Percentiles rank a stretch among this genome's conserved stretches.
Evolutionary conservation across 2,113 vertebrate species (phyloP).

Genomic region (Seriola dumerili): DNA sequence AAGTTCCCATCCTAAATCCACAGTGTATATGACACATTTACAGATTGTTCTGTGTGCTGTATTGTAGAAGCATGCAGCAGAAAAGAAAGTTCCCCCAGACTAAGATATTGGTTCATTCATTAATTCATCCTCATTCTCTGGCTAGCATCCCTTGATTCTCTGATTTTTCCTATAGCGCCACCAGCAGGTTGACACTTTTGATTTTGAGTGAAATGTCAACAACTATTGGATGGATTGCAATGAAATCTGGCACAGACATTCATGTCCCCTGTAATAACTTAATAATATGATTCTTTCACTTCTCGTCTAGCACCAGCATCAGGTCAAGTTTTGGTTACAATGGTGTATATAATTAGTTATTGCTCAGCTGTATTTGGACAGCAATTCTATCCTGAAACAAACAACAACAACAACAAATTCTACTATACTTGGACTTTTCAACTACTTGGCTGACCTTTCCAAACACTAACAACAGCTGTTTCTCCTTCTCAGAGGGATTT

Average conservation of each 20-base stretch:
- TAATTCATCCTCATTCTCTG: not conserved
- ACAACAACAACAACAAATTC: not conserved
- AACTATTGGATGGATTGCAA: not conserved
- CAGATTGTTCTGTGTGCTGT: not conserved
- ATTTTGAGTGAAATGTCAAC: not conserved
- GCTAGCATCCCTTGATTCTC: too few species aligned
- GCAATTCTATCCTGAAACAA: not conserved
- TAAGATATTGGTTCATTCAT: not conserved
- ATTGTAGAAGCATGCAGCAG: not conserved
- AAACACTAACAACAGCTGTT: not conserved
- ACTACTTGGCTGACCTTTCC: slow-evolving; percentile 1
- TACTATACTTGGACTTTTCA: not conserved
- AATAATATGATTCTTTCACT: too few species aligned
- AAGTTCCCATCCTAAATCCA: too few species aligned
- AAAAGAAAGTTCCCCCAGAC: not conserved
- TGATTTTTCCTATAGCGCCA: too few species aligned
- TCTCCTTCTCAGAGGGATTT: slow-evolving; percentile 11
- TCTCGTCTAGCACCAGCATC: not conserved
- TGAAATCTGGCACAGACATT: too few species aligned
- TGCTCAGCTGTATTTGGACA: not conserved
- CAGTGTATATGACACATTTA: not conserved
- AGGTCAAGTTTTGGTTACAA: not conserved
- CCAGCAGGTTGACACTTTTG: too few species aligned
- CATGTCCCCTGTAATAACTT: not conserved
- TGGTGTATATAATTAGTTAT: not conserved